phyloP scores from a whole-genome alignment of 2,113 vertebrate species.

The Tetraodon nigroviridis region DNA sequence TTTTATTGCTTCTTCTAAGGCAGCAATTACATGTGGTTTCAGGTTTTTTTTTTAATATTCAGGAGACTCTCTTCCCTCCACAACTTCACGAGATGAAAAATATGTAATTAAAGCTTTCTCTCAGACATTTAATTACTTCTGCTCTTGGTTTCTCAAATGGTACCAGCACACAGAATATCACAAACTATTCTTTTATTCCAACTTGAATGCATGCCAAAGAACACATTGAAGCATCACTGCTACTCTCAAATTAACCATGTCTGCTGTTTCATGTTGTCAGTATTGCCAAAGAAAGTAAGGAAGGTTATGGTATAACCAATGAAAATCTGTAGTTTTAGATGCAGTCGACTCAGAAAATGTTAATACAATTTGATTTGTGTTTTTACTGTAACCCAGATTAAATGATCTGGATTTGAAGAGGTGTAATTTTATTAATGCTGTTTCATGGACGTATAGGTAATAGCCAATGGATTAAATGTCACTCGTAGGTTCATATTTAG shows the following conservation, averaged over 20 bases:
- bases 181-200: slow-evolving; percentile 28
- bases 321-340: no score
- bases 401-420: no score
- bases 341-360: no score
- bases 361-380: no score
- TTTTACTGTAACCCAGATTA: no score
- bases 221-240: background rate
- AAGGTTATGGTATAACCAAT: no score
- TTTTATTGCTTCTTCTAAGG: slow-evolving; percentile 10
- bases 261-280: slow-evolving; percentile 2
- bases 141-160: background rate
- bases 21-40: slow-evolving; percentile 25
- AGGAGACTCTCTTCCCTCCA: slow-evolving; percentile 34
- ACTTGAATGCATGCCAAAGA: slow-evolving; percentile 21
- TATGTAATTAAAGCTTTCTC: slow-evolving; percentile 46
- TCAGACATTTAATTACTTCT: slow-evolving; percentile 58
- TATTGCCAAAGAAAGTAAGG: no score
- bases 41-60: slow-evolving; percentile 18
- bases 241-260: background rate
- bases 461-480: no score
- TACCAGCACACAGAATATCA: slow-evolving; percentile 27
- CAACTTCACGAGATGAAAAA: slow-evolving; percentile 53
- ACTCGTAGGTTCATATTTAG: background rate
- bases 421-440: no score
- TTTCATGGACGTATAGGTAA: no score